Base-by-base conservation (phyloP, 2,113 vertebrate species). In the Helogale parvula region DNA sequence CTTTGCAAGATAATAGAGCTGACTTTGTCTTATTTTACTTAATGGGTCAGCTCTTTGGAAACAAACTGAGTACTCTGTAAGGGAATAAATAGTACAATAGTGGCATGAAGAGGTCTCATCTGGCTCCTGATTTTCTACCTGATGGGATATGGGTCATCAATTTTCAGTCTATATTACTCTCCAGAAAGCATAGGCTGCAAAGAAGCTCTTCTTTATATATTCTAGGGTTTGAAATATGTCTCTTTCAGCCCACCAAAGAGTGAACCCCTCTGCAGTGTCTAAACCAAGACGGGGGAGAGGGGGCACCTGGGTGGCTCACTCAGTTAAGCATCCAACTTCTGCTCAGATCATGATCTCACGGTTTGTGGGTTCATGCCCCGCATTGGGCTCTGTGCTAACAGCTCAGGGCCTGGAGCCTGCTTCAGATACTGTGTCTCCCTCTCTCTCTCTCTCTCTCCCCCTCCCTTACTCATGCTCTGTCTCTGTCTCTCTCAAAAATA, bases 1-100 rank as follows among this genome's bases (percentile, higher is more conserved):
- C 63, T 74, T 93, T 83, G 91, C 63, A 96, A 96, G 89, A 74
- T 33, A 79, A 66, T 12, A 41, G 79, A 84, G 23, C 23, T 94
- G 63, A 95, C 88, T 96, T 72, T 65, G 41, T 71, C 93, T 93
- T 87, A 93, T 83, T 89, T 87, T 79, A 88, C 45, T 86, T 77
- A 45, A 29, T 95, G 89, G 69, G 52, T 87, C 94, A 94, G 65
- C 41, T 96, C 74, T 94, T 81, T 25, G 33, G 68, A 90, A 81
- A 91, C 63, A 89, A 93, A 38, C 21, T 6, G 50, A 38, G 68
- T 54, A 41, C 80, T 84, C 29, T 71, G 41, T 84, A 91, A 83
- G 45, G 63, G 71, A 81, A 84, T 69, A 76, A 84, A 88, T 66
- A 84, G 50, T 3, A 57, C 57, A 45, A 84, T 7, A 76, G 71